A percentile compares a stretch with the other conserved stretches of the same genome.
phyloP scores from a whole-genome alignment of 1,140 invertebrate species.

The Odontomachus brunneus region DNA sequence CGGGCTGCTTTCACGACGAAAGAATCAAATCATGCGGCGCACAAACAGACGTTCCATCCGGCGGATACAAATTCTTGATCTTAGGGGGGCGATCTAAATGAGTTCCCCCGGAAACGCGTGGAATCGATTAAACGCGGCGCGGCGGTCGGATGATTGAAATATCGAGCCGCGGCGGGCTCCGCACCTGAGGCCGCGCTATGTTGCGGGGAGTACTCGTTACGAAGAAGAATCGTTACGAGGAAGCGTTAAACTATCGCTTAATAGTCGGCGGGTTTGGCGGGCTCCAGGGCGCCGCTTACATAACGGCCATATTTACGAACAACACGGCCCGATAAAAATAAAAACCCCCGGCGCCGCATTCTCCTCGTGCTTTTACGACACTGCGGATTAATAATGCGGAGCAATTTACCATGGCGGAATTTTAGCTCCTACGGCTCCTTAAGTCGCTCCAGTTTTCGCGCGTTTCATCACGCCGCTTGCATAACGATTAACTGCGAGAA shows the following conservation, averaged over 20 bases:
- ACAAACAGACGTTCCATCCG: conserved; percentile 7
- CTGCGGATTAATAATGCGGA: conserved; percentile 40
- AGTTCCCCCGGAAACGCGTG: conserved; percentile 40
- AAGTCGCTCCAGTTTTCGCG: background rate
- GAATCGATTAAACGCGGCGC: conserved; percentile 41
- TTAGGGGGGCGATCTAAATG: conserved; percentile 35
- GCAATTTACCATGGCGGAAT: conserved; percentile 8
- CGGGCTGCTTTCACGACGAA: background rate
- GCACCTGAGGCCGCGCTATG: conserved; percentile 19
- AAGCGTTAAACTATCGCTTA: conserved; percentile 58
- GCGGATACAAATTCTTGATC: conserved; percentile 32
- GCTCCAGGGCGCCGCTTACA: conserved; percentile 7
- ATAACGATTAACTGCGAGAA: conserved; percentile 1
- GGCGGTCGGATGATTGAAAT: conserved; percentile 50
- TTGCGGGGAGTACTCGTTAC: conserved; percentile 25
- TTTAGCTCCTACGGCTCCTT: conserved; percentile 16
- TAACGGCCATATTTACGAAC: conserved; percentile 42
- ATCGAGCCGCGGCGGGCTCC: conserved; percentile 3
- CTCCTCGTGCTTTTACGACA: conserved; percentile 21
- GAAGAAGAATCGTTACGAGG: conserved; percentile 54
- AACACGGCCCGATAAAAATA: conserved; percentile 33
- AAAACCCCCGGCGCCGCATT: background rate
- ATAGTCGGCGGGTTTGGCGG: conserved; percentile 32
- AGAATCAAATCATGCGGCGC: conserved; percentile 11
- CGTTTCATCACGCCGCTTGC: conserved; percentile 14